Evolutionary conservation across 2,888 invertebrate species (phyloP), one percentile per base, ranked within the genome.

Genomic region (Drosophila melanosoma): DNA sequence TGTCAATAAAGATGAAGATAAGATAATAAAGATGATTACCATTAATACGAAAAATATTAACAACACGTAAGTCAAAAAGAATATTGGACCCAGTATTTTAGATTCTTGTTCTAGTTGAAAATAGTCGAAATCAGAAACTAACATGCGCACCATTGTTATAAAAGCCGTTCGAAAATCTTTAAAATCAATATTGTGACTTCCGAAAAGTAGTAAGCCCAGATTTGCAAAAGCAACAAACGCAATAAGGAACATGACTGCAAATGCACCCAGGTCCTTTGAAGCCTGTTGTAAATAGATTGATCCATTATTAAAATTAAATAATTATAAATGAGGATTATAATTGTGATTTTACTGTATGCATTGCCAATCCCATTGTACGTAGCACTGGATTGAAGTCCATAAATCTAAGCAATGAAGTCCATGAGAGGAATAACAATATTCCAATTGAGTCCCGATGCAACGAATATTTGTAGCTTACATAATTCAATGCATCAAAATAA

Each of bases 41-140:
- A 96, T 92, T 54, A 96, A 92, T 29, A 96, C 95, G 90, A 96
- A 96, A 93, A 96, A 96, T 8, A 96, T 96, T 80, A 96, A 94
- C 93, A 97, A 95, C 66, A 96, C 95, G 87, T 96, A 96, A 26
- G 95, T 94, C 40, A 96, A 91, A 92, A 97, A 96, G 93, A 95
- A 97, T 67, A 96, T 93, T 0, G 96, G 96, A 0, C 96, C 96
- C 36, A 96, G 92, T 36, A 95, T 87, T 62, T 95, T 93, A 91
- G 96, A 95, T 0, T 95, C 95, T 32, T 93, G 92, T 90, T 96
- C 95, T 59, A 96, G 94, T 78, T 94, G 94, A 48, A 94, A 93
- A 91, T 96, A 96, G 90, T 96, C 94, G 90, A 96, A 96, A 91
- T 96, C 96, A 40, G 96, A 96, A 75, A 96, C 93, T 81, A 96